A percentile compares a stretch with the other conserved stretches of the same genome.
Conservation (phyloP, 2,888 invertebrate genomes). For the Branchipolynoe longqiensis region DNA sequence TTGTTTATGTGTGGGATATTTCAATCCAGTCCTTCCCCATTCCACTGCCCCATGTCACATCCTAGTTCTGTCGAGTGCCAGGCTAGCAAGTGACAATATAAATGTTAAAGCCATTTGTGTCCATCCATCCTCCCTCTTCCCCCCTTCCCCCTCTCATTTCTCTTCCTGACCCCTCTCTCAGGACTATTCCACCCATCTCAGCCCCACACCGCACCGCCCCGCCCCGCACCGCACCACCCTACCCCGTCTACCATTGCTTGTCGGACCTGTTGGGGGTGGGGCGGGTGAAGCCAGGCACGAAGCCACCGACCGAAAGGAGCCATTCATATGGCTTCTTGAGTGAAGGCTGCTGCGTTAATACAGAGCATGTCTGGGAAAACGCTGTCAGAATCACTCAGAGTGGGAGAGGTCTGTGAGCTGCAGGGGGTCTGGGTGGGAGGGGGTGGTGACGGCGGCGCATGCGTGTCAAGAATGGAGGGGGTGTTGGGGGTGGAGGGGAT, state of each 20-base stretch:
- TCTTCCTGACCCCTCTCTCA: no score
- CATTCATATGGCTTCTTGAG: conserved; percentile 47
- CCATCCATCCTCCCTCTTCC: no score
- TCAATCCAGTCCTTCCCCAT: no score
- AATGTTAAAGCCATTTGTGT: no score
- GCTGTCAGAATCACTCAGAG: not conserved
- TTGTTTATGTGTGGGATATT: no score
- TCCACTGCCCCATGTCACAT: no score
- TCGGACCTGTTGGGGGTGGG: conserved; percentile 24
- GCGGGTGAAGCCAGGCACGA: not conserved
- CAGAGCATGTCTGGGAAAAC: not conserved
- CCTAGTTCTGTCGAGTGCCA: no score
- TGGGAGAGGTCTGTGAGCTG: not conserved
- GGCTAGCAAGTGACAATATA: no score
- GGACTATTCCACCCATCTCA: not conserved
- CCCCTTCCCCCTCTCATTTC: no score
- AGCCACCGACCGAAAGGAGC: not conserved
- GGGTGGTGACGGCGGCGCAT: not conserved
- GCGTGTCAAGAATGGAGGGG: not conserved
- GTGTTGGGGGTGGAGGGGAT: not conserved
- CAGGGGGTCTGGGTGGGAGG: not conserved
- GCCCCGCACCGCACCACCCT: not conserved
- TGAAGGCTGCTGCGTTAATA: not conserved
- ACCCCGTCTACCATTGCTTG: not conserved
- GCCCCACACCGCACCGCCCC: no score